These are phyloP conservation scores for Anaspis maculata DNA, from an alignment of 2,888 invertebrate species.

Conservation along the genomic window DNA sequence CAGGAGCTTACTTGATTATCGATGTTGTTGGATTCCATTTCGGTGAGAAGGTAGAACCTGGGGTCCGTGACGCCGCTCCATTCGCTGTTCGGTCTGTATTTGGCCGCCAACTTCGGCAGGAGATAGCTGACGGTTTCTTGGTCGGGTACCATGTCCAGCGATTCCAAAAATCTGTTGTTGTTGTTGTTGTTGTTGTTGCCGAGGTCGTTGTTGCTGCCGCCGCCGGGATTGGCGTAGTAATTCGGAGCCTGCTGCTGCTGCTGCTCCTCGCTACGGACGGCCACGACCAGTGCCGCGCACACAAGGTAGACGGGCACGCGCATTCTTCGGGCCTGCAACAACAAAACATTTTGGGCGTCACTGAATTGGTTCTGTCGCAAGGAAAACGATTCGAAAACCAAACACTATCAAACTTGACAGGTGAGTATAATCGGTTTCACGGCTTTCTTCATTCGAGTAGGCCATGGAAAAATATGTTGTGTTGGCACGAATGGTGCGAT, in stretches of 20 bases:
- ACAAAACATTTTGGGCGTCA: no score
- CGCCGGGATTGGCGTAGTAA: no score
- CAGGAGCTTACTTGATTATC: constrained; percentile 32
- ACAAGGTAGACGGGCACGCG: constrained; percentile 37
- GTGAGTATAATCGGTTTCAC: no score
- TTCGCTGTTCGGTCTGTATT: constrained; percentile 40
- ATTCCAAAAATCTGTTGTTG: constrained; percentile 25
- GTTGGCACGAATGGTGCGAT: no score
- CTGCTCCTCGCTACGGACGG: constrained; percentile 31
- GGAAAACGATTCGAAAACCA: no score
- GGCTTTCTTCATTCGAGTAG: no score
- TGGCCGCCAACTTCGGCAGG: constrained; percentile 47
- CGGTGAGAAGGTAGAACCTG: constrained; percentile 40
- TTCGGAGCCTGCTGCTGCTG: no score
- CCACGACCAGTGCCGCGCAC: constrained; percentile 35
- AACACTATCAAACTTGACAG: no score
- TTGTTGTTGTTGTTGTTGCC: background rate
- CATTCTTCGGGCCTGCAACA: constrained; percentile 32
- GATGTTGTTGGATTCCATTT: constrained; percentile 34
- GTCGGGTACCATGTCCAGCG: constrained; percentile 33
- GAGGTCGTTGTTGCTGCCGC: background rate
- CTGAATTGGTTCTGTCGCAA: no score
- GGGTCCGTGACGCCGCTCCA: constrained; percentile 40
- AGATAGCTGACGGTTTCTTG: constrained; percentile 43
- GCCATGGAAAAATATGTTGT: no score